Evolutionary conservation across 2,797 vertebrate species (phyloP), one percentile per base, ranked within the genome.

Genomic region (Taeniopygia guttata): DNA sequence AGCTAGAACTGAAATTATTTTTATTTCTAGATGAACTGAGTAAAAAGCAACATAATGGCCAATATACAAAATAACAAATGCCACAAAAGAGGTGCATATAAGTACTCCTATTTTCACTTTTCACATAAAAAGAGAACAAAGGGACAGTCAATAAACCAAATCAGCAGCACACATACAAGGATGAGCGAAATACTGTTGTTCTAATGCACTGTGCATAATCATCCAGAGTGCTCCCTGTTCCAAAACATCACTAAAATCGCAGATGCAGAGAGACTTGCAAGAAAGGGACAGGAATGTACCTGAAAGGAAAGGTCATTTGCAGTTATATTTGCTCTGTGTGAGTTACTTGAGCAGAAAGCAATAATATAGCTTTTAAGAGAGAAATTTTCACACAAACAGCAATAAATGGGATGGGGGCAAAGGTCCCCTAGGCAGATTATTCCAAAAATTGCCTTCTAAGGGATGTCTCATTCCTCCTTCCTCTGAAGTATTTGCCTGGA

Each of bases 71-170:
- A 59, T 79, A 95, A 93, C 3, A n/a, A 93, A 79, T 38, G 69
- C 77, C 67, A 90, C 67, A 76, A 77, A 67, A 74, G 87, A 84
- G 54, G 78, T 80, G 78, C 4, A 1, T 43, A 5, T 56, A 55
- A 93, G 88, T 60, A 69, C 48, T 83, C 56, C 52, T 84, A 56
- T 87, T 95, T 92, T 70, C 86, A 90, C 84, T 95, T 87, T 73
- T 76, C 70, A 36, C 75, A 82, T 77, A 77, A 93, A 93, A 92
- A 46, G 72, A 93, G 86, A 96, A 89, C 81, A 93, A 90, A 90
- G 93, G 90, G 88, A 92, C 52, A 93, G 85, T 77, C 92, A 92
- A 68, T 87, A 96, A 95, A 94, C 36, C 45, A 10, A 5, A 92
- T 89, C 2, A 34, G 86, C 81, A 79, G 88, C 77, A 74, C 64